Evolutionary conservation across 2,797 vertebrate species (phyloP).

Genomic region (Ficedula albicollis): DNA sequence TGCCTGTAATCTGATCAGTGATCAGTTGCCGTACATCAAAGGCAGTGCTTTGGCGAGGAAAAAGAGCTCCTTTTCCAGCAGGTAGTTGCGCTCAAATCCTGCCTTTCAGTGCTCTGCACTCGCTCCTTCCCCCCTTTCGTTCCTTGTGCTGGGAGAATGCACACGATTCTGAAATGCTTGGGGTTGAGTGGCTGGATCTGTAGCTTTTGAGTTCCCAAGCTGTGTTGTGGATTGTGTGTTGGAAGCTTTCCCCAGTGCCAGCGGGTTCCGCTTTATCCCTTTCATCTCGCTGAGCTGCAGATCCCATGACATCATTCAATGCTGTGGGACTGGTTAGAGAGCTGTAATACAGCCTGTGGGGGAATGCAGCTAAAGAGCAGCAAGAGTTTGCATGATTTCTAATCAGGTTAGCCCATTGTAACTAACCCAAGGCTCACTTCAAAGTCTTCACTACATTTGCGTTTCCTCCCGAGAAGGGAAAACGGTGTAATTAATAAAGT

Average conservation of each 20-base stretch:
- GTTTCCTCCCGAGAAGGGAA: conserved; percentile 11
- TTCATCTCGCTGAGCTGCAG: conserved; percentile 84
- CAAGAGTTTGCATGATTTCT: conserved; percentile 68
- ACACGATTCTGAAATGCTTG: conserved; percentile 28
- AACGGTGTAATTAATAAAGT: not conserved
- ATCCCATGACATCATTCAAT: conserved; percentile 85
- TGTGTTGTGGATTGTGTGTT: conserved; percentile 74
- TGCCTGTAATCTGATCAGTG: conserved; percentile 86
- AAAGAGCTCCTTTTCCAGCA: conserved; percentile 67
- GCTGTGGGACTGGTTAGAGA: conserved; percentile 79
- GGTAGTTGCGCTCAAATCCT: conserved; percentile 56
- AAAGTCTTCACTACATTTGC: conserved; percentile 6
- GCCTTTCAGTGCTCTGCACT: conserved; percentile 38
- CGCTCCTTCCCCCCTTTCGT: not conserved
- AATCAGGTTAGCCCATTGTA: conserved; percentile 60
- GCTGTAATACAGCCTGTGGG: conserved; percentile 74
- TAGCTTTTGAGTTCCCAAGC: conserved; percentile 72
- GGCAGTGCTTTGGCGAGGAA: conserved; percentile 67
- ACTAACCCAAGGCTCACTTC: conserved; percentile 28
- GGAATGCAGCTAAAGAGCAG: conserved; percentile 65
- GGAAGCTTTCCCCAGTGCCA: conserved; percentile 80
- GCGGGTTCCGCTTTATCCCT: conserved; percentile 82
- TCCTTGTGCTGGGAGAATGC: conserved; percentile 12
- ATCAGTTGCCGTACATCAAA: conserved; percentile 86
- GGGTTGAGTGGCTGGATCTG: conserved; percentile 68